phyloP scores from a whole-genome alignment of 2,113 vertebrate species.

The Ploceus nigricollis region DNA sequence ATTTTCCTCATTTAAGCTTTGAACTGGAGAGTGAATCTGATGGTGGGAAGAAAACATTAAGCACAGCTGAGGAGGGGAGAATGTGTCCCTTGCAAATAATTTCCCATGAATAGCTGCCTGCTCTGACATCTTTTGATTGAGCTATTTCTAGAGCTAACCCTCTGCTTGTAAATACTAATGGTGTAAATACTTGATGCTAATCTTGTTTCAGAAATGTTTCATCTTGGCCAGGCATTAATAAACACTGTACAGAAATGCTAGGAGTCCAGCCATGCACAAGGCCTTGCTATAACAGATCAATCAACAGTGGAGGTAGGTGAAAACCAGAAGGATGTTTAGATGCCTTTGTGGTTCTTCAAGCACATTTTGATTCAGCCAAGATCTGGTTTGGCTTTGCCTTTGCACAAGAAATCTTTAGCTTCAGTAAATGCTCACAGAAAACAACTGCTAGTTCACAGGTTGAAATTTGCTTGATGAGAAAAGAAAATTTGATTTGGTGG shows the following conservation, averaged over 20 bases:
- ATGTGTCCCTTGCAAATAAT: background rate
- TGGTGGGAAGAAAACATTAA: background rate
- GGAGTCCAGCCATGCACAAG: background rate
- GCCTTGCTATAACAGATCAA: background rate
- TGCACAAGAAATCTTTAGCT: background rate
- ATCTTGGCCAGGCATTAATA: constrained; percentile 43
- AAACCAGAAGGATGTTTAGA: background rate
- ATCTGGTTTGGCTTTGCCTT: background rate
- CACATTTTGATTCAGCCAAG: background rate
- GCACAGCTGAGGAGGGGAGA: background rate
- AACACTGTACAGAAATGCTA: background rate
- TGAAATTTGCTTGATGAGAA: background rate
- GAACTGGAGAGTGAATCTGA: background rate
- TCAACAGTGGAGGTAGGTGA: background rate
- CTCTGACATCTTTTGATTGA: constrained; percentile 23
- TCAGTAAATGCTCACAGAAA: background rate
- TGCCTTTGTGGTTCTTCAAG: background rate
- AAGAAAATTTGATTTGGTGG: background rate
- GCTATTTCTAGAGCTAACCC: constrained; percentile 38
- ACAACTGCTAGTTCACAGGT: background rate
- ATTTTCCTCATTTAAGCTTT: constrained; percentile 20
- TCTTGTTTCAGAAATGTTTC: constrained; percentile 46
- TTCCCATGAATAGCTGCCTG: background rate
- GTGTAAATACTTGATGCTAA: background rate
- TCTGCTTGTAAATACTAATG: constrained; percentile 28